phyloP scores from a whole-genome alignment of 2,113 vertebrate genomes.

The Penelope pileata region DNA sequence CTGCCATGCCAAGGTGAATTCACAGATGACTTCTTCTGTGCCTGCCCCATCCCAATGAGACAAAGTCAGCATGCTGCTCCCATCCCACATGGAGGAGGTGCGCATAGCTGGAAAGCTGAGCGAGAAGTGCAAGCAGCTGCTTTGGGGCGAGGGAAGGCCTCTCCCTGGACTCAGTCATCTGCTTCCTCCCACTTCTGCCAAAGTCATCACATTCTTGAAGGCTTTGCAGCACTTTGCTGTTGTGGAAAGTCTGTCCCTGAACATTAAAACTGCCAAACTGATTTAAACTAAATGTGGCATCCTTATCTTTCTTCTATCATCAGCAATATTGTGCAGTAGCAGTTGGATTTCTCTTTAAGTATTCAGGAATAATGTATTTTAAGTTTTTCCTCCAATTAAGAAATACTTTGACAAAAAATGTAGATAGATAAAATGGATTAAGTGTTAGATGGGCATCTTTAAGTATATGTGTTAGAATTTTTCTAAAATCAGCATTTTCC shows the following conservation, averaged over 20 bases:
- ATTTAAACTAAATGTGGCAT: not conserved
- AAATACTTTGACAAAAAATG: not conserved
- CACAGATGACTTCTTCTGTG: not conserved
- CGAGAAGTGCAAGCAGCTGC: not conserved
- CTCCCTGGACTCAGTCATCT: not conserved
- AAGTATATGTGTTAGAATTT: not conserved
- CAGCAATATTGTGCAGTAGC: not conserved
- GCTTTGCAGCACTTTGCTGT: not conserved
- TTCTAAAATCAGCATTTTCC: not conserved
- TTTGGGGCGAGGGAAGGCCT: rapidly evolving
- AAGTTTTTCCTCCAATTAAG: not conserved
- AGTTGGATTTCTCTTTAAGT: not conserved
- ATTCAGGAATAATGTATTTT: not conserved
- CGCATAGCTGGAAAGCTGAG: not conserved
- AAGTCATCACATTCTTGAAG: slow-evolving; percentile 2
- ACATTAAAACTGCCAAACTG: not conserved
- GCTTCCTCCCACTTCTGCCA: not conserved
- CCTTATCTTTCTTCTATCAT: not conserved
- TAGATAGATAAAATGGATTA: not conserved
- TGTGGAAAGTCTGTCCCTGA: not conserved
- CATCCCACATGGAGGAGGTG: rapidly evolving
- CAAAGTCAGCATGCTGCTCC: rapidly evolving
- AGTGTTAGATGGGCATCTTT: not conserved
- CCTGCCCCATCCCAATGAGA: rapidly evolving
- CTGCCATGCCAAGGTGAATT: not conserved